Base-by-base conservation (phyloP, 2,113 vertebrate genomes). In the Paralichthys olivaceus region DNA sequence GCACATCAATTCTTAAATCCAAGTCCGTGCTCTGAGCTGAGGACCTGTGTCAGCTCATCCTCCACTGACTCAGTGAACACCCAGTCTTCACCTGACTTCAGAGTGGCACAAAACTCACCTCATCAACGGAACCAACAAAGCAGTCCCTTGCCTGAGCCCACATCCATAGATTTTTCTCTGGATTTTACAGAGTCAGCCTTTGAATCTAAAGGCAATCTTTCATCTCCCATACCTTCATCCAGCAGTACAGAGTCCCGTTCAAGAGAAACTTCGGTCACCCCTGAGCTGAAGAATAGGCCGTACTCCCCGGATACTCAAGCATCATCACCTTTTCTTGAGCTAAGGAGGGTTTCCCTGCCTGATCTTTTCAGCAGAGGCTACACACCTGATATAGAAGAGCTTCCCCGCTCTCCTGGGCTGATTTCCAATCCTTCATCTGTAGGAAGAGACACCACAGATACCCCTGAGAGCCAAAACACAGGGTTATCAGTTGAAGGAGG, bases 301-400 rank as follows among this genome's bases (percentile, higher is more conserved):
- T 69, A 40, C 47, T 79, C 78, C 19, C 54, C 75, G 19, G 40
- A 87, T 34, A 78, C 64, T 43, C 84, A 69, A 67, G 56, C 72
- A 32, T 86, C 80, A 34, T 90, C 92, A 72, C 82, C 89, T 54
- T 83, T 77, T 59, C 57, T 65, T 32, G 90, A 91, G 7, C 56
- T 68, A n/a, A 68, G 88, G 45, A 91, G 85, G 67, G 59, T 93
- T 7, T 91, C 85, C 17, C 29, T 93, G 43, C 90, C 80, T 76
- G 90, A 93, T 84, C 79, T 93, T 22, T 81, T 92, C 22, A 93
- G 90, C 69, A 88, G 85, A 91, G 68, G 56, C 55, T 92, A 83
- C 37, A 91, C 90, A 17, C 90, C 91, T 49, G 89, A 91, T 29
- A 69, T 73, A 23, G 68, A 84, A 56, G 69, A 75, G 45, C 73